Evolutionary conservation across 2,888 invertebrate species (phyloP).

Genomic region (Pammene aurita): DNA sequence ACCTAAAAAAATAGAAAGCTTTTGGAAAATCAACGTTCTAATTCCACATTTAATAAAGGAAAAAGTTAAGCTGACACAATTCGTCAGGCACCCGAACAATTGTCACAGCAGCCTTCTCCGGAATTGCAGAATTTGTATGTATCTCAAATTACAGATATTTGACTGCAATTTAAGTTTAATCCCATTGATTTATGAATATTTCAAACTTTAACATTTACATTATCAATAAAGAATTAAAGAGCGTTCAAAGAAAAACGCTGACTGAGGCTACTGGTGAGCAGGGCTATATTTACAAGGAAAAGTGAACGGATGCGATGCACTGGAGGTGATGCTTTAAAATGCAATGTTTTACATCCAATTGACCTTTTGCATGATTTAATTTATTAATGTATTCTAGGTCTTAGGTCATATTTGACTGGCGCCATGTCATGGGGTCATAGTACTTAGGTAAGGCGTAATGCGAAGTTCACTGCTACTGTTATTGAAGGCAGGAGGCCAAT

Average conservation of each 20-base stretch:
- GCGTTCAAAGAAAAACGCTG: too few species aligned
- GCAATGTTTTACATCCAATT: background rate
- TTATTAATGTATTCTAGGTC: background rate
- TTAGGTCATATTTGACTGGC: constrained; percentile 4
- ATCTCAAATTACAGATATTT: background rate
- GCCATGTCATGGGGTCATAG: background rate
- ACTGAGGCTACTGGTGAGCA: background rate
- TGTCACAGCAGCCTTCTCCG: constrained; percentile 2
- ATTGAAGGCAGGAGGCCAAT: too few species aligned
- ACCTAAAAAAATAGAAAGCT: background rate
- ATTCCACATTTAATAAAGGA: constrained; percentile 4
- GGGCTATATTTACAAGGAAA: background rate
- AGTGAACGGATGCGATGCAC: constrained; percentile 4
- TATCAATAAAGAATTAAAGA: too few species aligned
- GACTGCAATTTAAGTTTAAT: too few species aligned
- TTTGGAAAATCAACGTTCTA: background rate
- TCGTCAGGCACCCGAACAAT: background rate
- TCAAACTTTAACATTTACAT: too few species aligned
- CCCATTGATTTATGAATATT: too few species aligned
- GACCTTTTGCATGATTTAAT: background rate
- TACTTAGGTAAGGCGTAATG: too few species aligned
- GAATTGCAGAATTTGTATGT: background rate
- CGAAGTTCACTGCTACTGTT: too few species aligned
- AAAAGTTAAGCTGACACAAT: background rate
- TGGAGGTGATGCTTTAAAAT: background rate